Conservation (phyloP, 1,140 invertebrate genomes). For the Eufriesea mexicana region DNA sequence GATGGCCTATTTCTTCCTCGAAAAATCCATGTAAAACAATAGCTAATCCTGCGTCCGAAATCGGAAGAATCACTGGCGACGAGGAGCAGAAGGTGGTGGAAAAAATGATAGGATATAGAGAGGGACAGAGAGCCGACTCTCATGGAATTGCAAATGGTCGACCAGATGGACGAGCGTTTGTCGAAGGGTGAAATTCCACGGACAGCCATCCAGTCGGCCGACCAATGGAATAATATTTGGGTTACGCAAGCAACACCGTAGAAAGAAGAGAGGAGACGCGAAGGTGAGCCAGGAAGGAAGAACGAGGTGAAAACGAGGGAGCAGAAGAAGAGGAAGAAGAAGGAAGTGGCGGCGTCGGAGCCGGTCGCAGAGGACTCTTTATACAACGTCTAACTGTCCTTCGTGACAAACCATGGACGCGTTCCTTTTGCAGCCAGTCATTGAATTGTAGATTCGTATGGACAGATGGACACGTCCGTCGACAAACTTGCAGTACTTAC, state of each 20-base stretch:
- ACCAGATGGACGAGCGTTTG: conserved; percentile 66
- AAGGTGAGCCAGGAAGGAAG: conserved; percentile 14
- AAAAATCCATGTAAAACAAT: not conserved
- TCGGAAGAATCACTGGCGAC: no score
- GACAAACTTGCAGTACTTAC: conserved; percentile 73
- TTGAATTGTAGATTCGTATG: conserved; percentile 79
- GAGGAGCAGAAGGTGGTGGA: not conserved
- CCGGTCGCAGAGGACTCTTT: conserved; percentile 32
- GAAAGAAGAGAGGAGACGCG: conserved; percentile 1
- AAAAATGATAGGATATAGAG: conserved; percentile 19
- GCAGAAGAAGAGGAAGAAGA: conserved; percentile 19
- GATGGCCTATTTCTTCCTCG: not conserved
- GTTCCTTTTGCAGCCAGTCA: conserved; percentile 64
- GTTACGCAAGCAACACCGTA: conserved; percentile 52
- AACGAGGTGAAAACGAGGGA: conserved; percentile 33
- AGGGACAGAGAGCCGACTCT: not conserved
- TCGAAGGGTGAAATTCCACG: conserved; percentile 58
- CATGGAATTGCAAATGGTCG: conserved; percentile 70
- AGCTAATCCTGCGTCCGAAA: not conserved
- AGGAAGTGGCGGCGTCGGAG: conserved; percentile 51
- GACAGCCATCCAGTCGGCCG: conserved; percentile 25
- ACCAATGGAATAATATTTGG: conserved; percentile 67
- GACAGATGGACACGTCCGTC: conserved; percentile 77
- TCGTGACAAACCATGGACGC: conserved; percentile 69
- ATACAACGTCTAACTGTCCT: conserved; percentile 58